These are phyloP conservation scores for Phenganax subtilis DNA, from an alignment of 92 coral and sea anemone species.

Conservation along the genomic window DNA sequence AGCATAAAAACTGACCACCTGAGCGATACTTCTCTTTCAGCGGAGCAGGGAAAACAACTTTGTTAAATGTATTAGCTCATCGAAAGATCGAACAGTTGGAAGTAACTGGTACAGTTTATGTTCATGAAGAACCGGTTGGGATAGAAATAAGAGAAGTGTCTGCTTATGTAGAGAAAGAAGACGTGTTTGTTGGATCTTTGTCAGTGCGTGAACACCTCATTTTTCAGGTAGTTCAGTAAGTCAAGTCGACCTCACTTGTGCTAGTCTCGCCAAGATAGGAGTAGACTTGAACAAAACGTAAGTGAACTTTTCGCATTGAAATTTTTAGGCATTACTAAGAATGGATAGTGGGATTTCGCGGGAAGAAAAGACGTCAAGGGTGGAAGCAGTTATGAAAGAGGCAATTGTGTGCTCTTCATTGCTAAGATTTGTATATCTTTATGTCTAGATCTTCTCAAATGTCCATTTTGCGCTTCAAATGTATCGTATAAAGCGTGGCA, in stretches of 20 bases:
- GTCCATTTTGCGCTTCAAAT: too few species aligned
- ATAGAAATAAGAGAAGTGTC: constrained; percentile 72
- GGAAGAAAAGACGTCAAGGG: constrained; percentile 22
- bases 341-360: constrained; percentile 18
- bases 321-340: constrained; percentile 29
- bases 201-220: constrained; percentile 88
- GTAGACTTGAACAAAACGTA: not conserved
- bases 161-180: constrained; percentile 87
- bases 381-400: constrained; percentile 19
- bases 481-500: too few species aligned
- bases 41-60: constrained; percentile 86
- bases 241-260: too few species aligned
- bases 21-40: constrained; percentile 36
- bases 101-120: constrained; percentile 67
- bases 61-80: constrained; percentile 93
- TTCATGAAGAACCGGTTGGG: constrained; percentile 61
- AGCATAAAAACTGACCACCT: not conserved
- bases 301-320: not conserved
- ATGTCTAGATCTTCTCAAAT: too few species aligned
- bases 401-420: not conserved
- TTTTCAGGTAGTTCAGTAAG: constrained; percentile 56
- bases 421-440: too few species aligned
- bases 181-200: constrained; percentile 80
- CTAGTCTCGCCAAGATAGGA: too few species aligned
- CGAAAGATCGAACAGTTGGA: constrained; percentile 75